phyloP scores from a whole-genome alignment of 2,888 invertebrate species.

The Brassicogethes aeneus region DNA sequence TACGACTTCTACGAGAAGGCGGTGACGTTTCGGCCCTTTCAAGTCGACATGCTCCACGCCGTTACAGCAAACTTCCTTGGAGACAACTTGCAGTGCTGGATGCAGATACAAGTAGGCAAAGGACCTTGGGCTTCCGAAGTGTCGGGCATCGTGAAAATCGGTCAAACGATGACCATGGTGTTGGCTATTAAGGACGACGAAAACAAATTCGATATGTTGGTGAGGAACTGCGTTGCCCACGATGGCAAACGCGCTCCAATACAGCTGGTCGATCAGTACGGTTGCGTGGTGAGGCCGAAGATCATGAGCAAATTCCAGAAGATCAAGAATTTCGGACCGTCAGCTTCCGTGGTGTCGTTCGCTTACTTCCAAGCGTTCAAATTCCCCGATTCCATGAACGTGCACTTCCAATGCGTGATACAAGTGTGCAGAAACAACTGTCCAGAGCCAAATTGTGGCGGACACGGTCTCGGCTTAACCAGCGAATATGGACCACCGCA shows the following conservation, averaged over 20 bases:
- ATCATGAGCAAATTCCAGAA: conserved; percentile 95
- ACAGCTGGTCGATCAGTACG: conserved; percentile 86
- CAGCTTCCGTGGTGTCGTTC: conserved; percentile 88
- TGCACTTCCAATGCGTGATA: conserved; percentile 93
- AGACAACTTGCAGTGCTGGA: conserved; percentile 93
- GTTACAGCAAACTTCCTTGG: conserved; percentile 93
- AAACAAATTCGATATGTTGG: conserved; percentile 92
- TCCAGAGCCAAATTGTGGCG: conserved; percentile 81
- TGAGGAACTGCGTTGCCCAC: conserved; percentile 89
- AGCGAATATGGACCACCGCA: conserved; percentile 61
- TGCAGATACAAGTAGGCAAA: conserved; percentile 95
- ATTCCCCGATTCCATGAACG: conserved; percentile 95
- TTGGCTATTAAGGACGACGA: conserved; percentile 92
- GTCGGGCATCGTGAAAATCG: conserved; percentile 90
- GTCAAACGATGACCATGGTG: conserved; percentile 96
- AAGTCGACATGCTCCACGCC: conserved; percentile 91
- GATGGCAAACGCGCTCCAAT: conserved; percentile 91
- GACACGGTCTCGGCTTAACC: conserved; percentile 48
- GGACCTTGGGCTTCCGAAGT: conserved; percentile 97
- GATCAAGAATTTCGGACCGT: conserved; percentile 91
- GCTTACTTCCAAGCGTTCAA: conserved; percentile 96
- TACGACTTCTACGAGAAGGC: conserved; percentile 94
- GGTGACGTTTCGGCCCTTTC: conserved; percentile 90
- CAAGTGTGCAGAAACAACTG: conserved; percentile 92
- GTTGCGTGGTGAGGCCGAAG: conserved; percentile 87